phyloP scores from a whole-genome alignment of 2,888 invertebrate genomes.

The Polymixis flavicincta region DNA sequence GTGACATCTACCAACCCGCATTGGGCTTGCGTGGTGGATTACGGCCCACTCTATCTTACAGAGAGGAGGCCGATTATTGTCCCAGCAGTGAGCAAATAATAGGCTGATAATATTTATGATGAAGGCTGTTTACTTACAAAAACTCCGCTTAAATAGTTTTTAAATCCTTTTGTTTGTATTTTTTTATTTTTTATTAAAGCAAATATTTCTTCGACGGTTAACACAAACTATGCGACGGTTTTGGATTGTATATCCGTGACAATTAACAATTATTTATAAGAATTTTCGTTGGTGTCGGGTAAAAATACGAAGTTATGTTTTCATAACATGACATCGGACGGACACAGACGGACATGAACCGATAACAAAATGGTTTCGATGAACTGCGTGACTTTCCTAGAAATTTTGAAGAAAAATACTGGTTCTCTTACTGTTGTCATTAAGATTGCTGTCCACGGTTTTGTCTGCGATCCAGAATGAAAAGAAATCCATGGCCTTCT shows the following conservation, averaged over 20 bases:
- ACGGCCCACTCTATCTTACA: too few relatives aligned
- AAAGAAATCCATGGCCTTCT: too few relatives aligned
- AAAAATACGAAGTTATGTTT: slow-evolving; percentile 79
- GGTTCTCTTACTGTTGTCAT: slow-evolving; percentile 28
- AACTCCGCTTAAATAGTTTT: neutral
- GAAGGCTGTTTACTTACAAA: slow-evolving; percentile 6
- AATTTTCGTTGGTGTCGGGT: slow-evolving; percentile 70
- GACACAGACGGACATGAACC: slow-evolving; percentile 70
- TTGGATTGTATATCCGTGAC: slow-evolving; percentile 65
- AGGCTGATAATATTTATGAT: too few relatives aligned
- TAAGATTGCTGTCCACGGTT: neutral
- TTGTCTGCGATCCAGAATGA: too few relatives aligned
- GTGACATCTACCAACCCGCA: too few relatives aligned
- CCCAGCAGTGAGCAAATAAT: too few relatives aligned
- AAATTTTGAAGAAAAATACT: slow-evolving; percentile 44
- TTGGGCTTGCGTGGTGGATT: too few relatives aligned
- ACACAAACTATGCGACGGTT: slow-evolving; percentile 60
- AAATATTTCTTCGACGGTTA: slow-evolving; percentile 1
- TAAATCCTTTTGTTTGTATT: slow-evolving; percentile 6
- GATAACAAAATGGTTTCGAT: slow-evolving; percentile 67
- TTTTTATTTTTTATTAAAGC: slow-evolving; percentile 16
- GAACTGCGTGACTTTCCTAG: slow-evolving; percentile 62
- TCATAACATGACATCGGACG: slow-evolving; percentile 78
- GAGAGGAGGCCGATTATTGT: too few relatives aligned
- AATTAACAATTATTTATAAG: slow-evolving; percentile 69